Evolutionary conservation across 2,888 invertebrate genomes (phyloP), one percentile per base, ranked within the genome.

Genomic region (Entomobrya multifasciata): DNA sequence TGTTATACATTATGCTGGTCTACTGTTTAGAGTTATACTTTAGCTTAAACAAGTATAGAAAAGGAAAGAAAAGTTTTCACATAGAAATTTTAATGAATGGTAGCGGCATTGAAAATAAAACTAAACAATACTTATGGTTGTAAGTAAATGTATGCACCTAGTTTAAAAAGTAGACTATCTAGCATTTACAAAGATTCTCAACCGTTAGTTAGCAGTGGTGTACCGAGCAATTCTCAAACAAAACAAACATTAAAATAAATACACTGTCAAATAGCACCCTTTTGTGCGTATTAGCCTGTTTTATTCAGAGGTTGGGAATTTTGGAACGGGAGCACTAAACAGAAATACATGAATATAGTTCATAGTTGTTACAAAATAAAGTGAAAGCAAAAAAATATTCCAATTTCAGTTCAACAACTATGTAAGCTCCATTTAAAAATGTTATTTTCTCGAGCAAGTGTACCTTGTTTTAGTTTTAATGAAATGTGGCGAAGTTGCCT

Each of bases 231-330:
- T 41, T 17, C 17, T n/a, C n/a, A n/a, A n/a, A n/a, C 41, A 15
- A n/a, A 67, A 44, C 20, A 41, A 67, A 44, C 67, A 67, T 67
- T 67, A 67, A 41, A 67, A 67, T 44, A 67, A 41, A 67, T 67
- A 13, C 17, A 67, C 22, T 11, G 41, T 44, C 41, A 36, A 67
- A 67, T 67, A 44, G 20, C 67, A 67, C 20, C 67, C 44, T 67
- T 60, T 44, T 67, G 17, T 67, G 44, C 44, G 20, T 30, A 41
- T 44, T 67, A 41, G 20, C 44, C 13, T 44, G 17, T 67, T 17
- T 67, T 13, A 11, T 1, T 36, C 2, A n/a, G n/a, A n/a, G n/a
- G n/a, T n/a, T n/a, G n/a, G 10, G 22, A 67, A 44, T 67, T 20
- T 49, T 17, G 3, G 15, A 15, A 11, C 13, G 22, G 22, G 17